Conservation (phyloP, 2,797 vertebrate genomes). For the Amblyraja radiata region DNA sequence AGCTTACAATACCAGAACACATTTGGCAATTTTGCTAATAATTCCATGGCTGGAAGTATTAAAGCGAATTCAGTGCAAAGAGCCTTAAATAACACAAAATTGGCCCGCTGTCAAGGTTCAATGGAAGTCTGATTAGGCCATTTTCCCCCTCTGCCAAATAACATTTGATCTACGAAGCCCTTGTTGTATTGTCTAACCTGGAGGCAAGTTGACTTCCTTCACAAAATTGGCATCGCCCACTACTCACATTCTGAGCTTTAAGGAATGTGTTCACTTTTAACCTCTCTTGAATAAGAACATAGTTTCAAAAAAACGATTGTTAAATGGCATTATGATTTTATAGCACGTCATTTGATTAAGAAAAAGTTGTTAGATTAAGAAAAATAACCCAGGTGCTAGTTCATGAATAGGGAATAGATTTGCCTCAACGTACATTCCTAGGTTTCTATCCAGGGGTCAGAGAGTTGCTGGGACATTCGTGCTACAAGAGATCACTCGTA, state of each 20-base stretch:
- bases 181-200: constrained; percentile 55
- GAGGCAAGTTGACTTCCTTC: constrained; percentile 73
- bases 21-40: not conserved
- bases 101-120: constrained; percentile 26
- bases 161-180: constrained; percentile 47
- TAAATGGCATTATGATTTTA: constrained; percentile 55
- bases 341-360: constrained; percentile 57
- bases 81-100: not conserved
- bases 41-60: not conserved
- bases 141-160: constrained; percentile 55
- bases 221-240: constrained; percentile 54
- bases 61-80: not conserved
- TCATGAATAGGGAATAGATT: constrained; percentile 43
- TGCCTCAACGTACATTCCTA: not conserved
- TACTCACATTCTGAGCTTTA: constrained; percentile 66
- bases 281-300: constrained; percentile 60
- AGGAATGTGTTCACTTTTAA: constrained; percentile 57
- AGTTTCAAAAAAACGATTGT: constrained; percentile 52
- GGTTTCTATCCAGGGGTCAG: not conserved
- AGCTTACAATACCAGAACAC: not conserved
- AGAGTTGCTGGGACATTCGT: not conserved
- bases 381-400: constrained; percentile 54
- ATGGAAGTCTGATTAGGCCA: constrained; percentile 55
- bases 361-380: constrained; percentile 50
- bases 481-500: constrained; percentile 42